Conservation (phyloP, 2,797 vertebrate species). For the Dendrocincla fuliginosa region DNA sequence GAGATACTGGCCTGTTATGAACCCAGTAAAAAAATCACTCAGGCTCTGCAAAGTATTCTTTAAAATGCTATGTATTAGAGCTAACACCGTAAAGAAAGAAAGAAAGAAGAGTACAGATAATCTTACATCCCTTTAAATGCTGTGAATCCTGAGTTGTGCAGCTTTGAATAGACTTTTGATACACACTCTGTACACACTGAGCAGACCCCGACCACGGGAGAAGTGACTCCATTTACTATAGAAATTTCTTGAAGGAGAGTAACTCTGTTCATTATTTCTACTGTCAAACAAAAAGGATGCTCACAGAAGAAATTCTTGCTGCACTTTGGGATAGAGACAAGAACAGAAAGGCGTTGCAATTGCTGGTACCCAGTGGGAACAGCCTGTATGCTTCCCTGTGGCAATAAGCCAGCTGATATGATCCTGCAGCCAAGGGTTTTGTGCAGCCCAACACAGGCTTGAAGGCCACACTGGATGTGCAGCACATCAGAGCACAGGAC, state of each 20-base stretch:
- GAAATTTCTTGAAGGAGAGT: background rate
- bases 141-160: background rate
- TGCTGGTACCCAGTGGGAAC: background rate
- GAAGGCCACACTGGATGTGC: rapidly evolving
- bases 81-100: background rate
- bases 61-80: background rate
- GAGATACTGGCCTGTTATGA: background rate
- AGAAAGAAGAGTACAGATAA: background rate
- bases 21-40: background rate
- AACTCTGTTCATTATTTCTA: background rate
- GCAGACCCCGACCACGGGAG: rapidly evolving
- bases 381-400: background rate
- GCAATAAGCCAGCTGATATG: background rate
- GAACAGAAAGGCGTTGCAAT: background rate
- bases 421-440: background rate
- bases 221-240: background rate
- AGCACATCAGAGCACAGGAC: rapidly evolving
- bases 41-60: background rate
- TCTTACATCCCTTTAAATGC: background rate
- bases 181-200: rapidly evolving
- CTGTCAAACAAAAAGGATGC: background rate
- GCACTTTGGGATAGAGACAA: background rate
- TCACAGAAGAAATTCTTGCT: rapidly evolving
- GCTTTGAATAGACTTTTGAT: background rate
- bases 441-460: background rate